Evolutionary conservation across 1,140 invertebrate species (phyloP), one percentile per base, ranked within the genome.

Genomic region (Megalopta genalis): DNA sequence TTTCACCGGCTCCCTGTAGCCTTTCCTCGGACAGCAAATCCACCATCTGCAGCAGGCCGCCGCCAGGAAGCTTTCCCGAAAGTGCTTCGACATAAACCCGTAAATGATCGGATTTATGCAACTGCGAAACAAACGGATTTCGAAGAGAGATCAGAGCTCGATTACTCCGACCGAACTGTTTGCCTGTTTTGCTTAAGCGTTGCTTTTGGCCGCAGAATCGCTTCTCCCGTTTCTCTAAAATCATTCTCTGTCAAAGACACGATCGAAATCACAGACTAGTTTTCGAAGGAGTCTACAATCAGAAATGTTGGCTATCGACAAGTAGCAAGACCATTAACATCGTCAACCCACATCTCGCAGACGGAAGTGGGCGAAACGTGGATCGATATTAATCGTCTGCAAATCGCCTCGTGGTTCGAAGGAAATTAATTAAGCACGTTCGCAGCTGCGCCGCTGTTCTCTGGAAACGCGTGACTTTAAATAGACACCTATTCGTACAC

Each of bases 71-170:
- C 95, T 95, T 80, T 96, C 93, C 66, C 96, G 92, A 91, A 97
- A 97, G 91, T 95, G 96, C 85, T 95, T 95, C 5, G 96, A 97
- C 95, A 97, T 96, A 90, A 97, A 97, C 37, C 96, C 96, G 88
- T 97, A 97, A 12, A 97, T 94, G 62, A 97, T 94, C 12, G 96
- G 96, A 92, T 97, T 97, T 77, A 97, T 94, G 87, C 96, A 97
- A 89, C 96, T 93, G 92, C 4, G 49, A 88, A 93, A 86, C 75
- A 63, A 21, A 82, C 68, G 4, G 8, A 21, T 9, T 10, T 21
- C n/a, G n/a, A 63, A 18, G 16, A 18, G 12, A 42, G 39, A 12
- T 39, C 18, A 64, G 4, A 2, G 14, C 18, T 21, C 5, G 23
- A 25, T 25, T 59, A 9, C 0, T 8, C 21, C n/a, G 21, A 1